Percentiles rank a stretch among this genome's conserved stretches.
These are phyloP conservation scores for Myiotriccus ornatus DNA, from an alignment of 2,797 vertebrate species.

Conservation along the genomic window DNA sequence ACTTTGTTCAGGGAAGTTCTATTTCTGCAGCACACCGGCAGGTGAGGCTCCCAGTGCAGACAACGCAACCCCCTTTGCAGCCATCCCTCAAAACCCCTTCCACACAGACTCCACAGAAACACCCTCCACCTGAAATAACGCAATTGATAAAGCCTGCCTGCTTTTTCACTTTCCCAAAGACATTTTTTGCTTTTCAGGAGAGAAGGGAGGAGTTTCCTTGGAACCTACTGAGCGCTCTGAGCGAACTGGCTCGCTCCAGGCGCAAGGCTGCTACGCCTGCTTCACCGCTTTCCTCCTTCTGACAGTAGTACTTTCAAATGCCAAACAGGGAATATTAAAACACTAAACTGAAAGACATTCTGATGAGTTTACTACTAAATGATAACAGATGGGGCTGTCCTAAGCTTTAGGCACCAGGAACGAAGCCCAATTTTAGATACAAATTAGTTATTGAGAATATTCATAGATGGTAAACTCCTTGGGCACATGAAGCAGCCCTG, in stretches of 20 bases:
- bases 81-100: background rate
- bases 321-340: constrained; percentile 53
- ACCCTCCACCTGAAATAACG: background rate
- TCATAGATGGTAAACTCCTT: constrained; percentile 63
- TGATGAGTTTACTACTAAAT: constrained; percentile 66
- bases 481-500: background rate
- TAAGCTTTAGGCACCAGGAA: constrained; percentile 60
- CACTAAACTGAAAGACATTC: constrained; percentile 64
- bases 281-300: background rate
- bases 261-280: background rate
- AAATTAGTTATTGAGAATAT: constrained; percentile 72
- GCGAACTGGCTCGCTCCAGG: background rate
- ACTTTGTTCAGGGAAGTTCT: background rate
- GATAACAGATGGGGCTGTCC: constrained; percentile 70
- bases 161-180: background rate
- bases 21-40: background rate
- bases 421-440: constrained; percentile 62
- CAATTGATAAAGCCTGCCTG: background rate
- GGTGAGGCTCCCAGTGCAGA: background rate
- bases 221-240: background rate
- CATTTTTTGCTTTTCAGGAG: constrained; percentile 47
- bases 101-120: background rate
- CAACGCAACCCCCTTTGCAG: background rate
- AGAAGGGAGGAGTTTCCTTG: constrained; percentile 35
- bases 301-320: constrained; percentile 59